Conservation (phyloP, 2,113 vertebrate species). For the Coregonus clupeaformis region DNA sequence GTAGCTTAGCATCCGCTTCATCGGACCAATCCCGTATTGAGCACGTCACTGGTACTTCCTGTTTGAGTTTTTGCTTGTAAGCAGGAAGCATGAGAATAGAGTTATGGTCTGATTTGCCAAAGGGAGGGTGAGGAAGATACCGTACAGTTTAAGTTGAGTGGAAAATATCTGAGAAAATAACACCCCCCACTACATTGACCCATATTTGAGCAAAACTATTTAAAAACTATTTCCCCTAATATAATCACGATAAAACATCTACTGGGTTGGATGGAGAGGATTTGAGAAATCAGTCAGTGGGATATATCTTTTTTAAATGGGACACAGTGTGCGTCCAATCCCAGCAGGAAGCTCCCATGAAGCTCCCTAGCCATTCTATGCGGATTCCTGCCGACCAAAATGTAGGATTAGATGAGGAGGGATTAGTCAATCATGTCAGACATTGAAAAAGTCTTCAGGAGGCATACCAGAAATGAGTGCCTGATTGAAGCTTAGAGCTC, state of each 20-base stretch:
- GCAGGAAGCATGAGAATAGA: too few relatives aligned
- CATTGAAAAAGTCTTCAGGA: slow-evolving; percentile 9
- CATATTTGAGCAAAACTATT: not conserved
- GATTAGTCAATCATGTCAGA: slow-evolving; percentile 22
- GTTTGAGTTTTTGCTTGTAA: too few relatives aligned
- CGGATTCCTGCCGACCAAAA: slow-evolving; percentile 15
- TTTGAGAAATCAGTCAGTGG: slow-evolving; percentile 14
- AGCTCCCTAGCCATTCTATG: slow-evolving; percentile 21
- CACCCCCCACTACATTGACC: not conserved
- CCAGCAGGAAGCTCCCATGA: slow-evolving; percentile 13
- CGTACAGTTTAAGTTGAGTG: not conserved
- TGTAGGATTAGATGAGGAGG: slow-evolving; percentile 12
- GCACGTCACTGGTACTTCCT: too few relatives aligned
- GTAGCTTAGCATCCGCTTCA: too few relatives aligned
- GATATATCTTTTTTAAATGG: slow-evolving; percentile 16
- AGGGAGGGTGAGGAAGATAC: not conserved
- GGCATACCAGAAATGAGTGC: too few relatives aligned
- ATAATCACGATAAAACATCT: not conserved
- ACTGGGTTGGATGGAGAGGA: slow-evolving; percentile 6
- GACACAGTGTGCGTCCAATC: slow-evolving; percentile 19
- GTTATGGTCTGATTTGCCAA: too few relatives aligned
- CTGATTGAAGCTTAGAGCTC: too few relatives aligned
- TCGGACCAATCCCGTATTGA: too few relatives aligned
- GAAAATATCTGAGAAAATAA: not conserved
- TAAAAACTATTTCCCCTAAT: not conserved